These are phyloP conservation scores for Malacosoma neustria DNA, from an alignment of 2,888 invertebrate species.

Conservation along the genomic window DNA sequence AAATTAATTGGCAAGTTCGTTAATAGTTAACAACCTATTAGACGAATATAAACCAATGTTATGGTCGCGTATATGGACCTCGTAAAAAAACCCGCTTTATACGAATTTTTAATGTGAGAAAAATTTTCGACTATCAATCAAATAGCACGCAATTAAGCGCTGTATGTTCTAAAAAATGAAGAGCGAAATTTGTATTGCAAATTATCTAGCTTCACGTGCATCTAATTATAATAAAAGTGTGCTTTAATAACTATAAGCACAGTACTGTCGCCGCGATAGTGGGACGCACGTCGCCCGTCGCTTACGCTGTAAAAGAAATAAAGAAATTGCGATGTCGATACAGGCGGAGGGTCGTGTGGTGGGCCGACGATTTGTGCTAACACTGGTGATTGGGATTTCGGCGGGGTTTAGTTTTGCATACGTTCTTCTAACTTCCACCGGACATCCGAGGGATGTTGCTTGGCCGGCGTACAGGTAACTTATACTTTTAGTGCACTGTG, in stretches of 20 bases:
- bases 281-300: background rate
- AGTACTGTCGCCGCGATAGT: background rate
- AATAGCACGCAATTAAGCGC: too few relatives aligned
- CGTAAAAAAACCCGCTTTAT: too few relatives aligned
- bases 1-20: too few relatives aligned
- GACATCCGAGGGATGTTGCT: conserved; percentile 60
- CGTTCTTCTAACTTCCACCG: conserved; percentile 76
- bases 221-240: background rate
- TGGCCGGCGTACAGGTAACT: conserved; percentile 67
- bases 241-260: background rate
- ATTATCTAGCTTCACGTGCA: background rate
- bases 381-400: conserved; percentile 81
- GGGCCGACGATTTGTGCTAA: conserved; percentile 81
- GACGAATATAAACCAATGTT: too few relatives aligned
- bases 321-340: background rate
- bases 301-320: background rate
- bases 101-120: too few relatives aligned
- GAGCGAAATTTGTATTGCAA: too few relatives aligned
- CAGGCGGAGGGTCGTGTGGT: conserved; percentile 58
- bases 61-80: too few relatives aligned
- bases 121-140: too few relatives aligned
- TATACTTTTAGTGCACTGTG: conserved; percentile 20
- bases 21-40: too few relatives aligned
- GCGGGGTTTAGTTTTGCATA: conserved; percentile 87
- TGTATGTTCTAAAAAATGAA: too few relatives aligned